Percentiles rank a stretch among this genome's conserved stretches.
These are phyloP conservation scores for Hemiprocne comata DNA, from an alignment of 2,113 vertebrate genomes.

Conservation along the genomic window DNA sequence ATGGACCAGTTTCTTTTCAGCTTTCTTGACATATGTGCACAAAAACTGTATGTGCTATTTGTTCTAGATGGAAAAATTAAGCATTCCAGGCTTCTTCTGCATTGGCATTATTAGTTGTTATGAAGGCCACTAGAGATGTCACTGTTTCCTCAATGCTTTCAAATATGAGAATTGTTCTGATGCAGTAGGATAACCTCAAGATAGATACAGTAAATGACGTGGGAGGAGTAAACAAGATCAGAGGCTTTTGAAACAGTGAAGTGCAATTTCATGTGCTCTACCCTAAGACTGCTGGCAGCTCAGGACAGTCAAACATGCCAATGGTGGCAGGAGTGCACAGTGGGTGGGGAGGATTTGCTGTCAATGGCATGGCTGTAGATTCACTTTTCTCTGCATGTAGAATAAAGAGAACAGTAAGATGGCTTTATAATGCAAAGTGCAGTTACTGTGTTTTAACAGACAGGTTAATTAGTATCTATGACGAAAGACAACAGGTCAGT, in stretches of 20 bases:
- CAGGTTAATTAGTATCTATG: neutral
- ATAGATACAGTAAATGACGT: neutral
- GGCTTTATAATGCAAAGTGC: neutral
- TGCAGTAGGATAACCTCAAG: neutral
- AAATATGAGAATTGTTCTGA: neutral
- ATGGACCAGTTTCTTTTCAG: neutral
- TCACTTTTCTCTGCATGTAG: neutral
- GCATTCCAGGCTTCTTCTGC: neutral
- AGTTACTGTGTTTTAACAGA: neutral
- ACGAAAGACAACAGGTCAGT: neutral
- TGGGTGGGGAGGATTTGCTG: neutral
- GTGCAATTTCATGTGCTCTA: neutral
- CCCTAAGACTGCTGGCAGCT: neutral
- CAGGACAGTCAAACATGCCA: too few species aligned
- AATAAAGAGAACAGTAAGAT: neutral
- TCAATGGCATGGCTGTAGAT: neutral
- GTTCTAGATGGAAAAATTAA: neutral
- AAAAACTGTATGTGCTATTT: neutral
- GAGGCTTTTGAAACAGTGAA: neutral
- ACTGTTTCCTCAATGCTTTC: neutral
- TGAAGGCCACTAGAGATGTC: neutral
- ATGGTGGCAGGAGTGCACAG: neutral
- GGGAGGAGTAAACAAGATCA: neutral
- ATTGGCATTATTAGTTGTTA: neutral
- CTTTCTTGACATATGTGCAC: neutral